phyloP scores from a whole-genome alignment of 2,797 vertebrate genomes.

The Apodemus agrarius region DNA sequence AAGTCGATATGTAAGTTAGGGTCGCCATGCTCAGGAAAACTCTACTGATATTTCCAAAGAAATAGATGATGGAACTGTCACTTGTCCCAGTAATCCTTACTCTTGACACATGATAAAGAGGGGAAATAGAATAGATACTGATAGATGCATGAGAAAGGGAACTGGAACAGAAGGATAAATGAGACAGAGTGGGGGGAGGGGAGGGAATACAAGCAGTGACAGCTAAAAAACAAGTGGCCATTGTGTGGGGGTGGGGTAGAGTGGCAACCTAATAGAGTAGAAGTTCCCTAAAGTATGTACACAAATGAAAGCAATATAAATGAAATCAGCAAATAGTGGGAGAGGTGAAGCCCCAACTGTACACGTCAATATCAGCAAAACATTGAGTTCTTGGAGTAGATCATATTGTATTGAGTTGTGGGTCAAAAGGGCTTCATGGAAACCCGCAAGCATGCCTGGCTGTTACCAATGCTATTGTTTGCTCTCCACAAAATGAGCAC shows the following conservation, averaged over 20 bases:
- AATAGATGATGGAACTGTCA: not conserved
- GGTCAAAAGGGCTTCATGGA: not conserved
- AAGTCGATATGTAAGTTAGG: not conserved
- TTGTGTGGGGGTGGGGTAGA: not conserved
- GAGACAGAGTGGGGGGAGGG: fast-evolving
- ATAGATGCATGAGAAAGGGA: no score
- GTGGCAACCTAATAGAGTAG: not conserved
- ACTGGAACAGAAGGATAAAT: not conserved
- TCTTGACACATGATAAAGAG: not conserved
- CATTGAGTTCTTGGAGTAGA: not conserved
- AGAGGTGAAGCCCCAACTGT: not conserved
- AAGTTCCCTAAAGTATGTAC: not conserved
- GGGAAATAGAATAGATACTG: not conserved
- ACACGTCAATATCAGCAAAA: not conserved
- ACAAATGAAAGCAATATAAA: not conserved
- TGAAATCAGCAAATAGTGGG: not conserved
- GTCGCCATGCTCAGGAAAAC: not conserved
- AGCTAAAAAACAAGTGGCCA: not conserved
- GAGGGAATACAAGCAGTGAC: not conserved
- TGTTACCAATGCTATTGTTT: not conserved
- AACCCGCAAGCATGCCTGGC: not conserved
- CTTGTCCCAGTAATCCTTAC: not conserved
- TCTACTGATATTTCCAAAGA: not conserved
- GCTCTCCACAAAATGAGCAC: not conserved
- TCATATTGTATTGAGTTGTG: not conserved